Base-by-base conservation (phyloP, 2,797 vertebrate species). In the Epinephelus awoara region DNA sequence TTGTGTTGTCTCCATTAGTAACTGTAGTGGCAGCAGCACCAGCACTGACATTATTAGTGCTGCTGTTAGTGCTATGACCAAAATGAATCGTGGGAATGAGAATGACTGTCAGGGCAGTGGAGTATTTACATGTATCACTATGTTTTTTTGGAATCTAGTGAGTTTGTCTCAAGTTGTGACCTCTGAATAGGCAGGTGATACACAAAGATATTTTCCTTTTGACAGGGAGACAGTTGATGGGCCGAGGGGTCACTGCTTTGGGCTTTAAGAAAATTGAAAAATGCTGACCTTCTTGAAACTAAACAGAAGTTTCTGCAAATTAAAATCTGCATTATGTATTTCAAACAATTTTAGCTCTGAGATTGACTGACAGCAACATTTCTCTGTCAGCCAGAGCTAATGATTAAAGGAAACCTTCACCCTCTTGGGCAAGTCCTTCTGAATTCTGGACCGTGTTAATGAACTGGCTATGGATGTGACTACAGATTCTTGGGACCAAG, bases 121-220 rank as follows among this genome's bases (percentile, higher is more conserved):
- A 59, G 54, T 42, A 70, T 69, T 69, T 46, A 57, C n/a, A 27
- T 19, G 38, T 38, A 75, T 79, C 54, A 55, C 10, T 6, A 11
- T 57, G 27, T 72, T 74, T 59, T 59, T 12, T 19, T 19, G 25
- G 38, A 18, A 63, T 42, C 25, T 51, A 79, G 80, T 85, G 54
- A 68, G 29, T 59, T 38, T 29, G 55, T 80, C 58, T 72, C 59
- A 75, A 23, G 44, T 29, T 75, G 44, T 29, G 62, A 68, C 15
- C n/a, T 80, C 47, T 65, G 21, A 74, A 10, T 8, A 27, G 55
- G 55, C 51, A 55, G 73, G 46, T 79, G 25, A 82, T 42, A 51
- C 11, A 23, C 52, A 19, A 54, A 64, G 19, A 59, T 47, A 52
- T 67, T 69, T 10, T 67, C 11, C 12, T 50, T 57, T 58, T 72